Conservation (phyloP, 1,140 invertebrate species). For the Spodoptera litura region DNA sequence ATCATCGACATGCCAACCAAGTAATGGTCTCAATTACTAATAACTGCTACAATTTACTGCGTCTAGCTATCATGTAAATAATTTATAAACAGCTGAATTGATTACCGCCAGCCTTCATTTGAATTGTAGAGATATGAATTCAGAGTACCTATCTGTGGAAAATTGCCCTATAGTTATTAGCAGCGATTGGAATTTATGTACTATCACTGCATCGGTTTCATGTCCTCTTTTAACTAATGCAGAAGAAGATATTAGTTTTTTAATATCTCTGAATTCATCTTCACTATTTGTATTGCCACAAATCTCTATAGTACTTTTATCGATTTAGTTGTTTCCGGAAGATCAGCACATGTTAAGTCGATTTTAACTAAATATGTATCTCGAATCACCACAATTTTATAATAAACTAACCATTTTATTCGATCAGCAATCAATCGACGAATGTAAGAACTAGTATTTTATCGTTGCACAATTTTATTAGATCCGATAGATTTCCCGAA, state of each 20-base stretch:
- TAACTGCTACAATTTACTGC: slow-evolving; percentile 10
- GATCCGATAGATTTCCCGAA: slow-evolving; percentile 22
- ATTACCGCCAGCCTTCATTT: slow-evolving; percentile 20
- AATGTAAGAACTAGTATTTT: neutral
- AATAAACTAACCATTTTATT: neutral
- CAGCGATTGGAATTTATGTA: too few relatives aligned
- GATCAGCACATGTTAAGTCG: too few relatives aligned
- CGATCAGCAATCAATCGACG: slow-evolving; percentile 5
- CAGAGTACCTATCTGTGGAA: neutral
- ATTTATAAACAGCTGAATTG: slow-evolving; percentile 14
- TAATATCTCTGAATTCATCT: too few relatives aligned
- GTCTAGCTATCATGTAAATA: slow-evolving; percentile 8
- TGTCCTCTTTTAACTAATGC: too few relatives aligned
- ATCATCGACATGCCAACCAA: neutral
- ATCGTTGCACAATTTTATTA: neutral
- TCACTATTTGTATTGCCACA: too few relatives aligned
- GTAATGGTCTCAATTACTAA: neutral
- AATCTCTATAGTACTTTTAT: too few relatives aligned
- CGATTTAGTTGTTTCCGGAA: too few relatives aligned
- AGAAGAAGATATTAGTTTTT: too few relatives aligned
- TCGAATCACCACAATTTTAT: too few relatives aligned
- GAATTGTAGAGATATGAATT: neutral
- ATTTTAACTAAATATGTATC: too few relatives aligned
- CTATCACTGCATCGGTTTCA: too few relatives aligned
- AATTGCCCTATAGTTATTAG: too few relatives aligned